Percentiles rank a stretch among this genome's conserved stretches.
Conservation (phyloP, 2,113 vertebrate species). For the Uropsilus gracilis region DNA sequence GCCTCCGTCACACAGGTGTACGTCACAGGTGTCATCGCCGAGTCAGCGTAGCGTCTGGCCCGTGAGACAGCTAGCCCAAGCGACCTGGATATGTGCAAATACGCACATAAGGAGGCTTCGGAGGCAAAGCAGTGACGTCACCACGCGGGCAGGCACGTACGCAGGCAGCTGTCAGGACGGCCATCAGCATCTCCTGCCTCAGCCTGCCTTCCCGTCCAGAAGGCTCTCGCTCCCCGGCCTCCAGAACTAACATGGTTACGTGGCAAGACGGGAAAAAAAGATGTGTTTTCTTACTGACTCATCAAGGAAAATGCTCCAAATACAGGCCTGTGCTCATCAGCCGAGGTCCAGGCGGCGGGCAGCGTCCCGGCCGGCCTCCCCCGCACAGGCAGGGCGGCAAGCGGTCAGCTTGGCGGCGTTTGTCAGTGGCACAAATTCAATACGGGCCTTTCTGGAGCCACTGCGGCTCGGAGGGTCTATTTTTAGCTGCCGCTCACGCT, state of each 20-base stretch:
- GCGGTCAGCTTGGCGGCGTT: not conserved
- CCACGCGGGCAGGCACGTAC: no score
- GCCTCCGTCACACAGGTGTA: no score
- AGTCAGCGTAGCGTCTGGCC: no score
- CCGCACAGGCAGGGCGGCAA: not conserved
- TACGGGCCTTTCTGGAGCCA: not conserved
- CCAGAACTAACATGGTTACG: not conserved
- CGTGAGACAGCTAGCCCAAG: no score
- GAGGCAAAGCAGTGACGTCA: no score
- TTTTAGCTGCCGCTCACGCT: not conserved
- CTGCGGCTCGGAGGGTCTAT: not conserved
- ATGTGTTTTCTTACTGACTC: constrained; percentile 31
- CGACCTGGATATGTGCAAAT: no score
- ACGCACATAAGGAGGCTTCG: no score
- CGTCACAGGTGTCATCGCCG: no score
- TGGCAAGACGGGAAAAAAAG: not conserved
- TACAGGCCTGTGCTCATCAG: constrained; percentile 10
- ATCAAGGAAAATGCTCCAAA: constrained; percentile 51
- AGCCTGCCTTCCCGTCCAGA: not conserved
- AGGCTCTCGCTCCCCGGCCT: not conserved
- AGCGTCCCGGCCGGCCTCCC: not conserved
- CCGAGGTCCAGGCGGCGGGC: constrained; percentile 3
- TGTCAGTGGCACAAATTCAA: not conserved
- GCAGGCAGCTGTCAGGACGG: no score
- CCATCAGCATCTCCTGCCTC: no score